phyloP scores from a whole-genome alignment of 2,888 invertebrate genomes.

The Diploptera punctata region DNA sequence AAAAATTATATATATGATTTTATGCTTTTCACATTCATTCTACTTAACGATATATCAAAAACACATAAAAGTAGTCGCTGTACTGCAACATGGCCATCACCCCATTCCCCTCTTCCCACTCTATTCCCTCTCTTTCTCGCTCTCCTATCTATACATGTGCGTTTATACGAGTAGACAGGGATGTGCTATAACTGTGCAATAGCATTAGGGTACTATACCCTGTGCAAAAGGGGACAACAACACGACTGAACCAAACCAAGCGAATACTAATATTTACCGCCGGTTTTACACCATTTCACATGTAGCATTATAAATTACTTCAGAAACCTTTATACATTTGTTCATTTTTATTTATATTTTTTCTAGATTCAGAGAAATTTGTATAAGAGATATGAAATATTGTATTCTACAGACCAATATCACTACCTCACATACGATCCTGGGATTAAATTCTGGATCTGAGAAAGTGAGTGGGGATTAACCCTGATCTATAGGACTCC shows the following conservation, averaged over 20 bases:
- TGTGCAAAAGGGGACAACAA: not conserved
- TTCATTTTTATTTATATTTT: too few relatives aligned
- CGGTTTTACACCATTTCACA: conserved; percentile 35
- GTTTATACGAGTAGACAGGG: conserved; percentile 19
- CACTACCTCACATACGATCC: too few relatives aligned
- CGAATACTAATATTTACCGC: conserved; percentile 36
- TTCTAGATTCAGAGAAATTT: not conserved
- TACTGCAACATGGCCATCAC: conserved; percentile 7
- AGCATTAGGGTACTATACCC: conserved; percentile 16
- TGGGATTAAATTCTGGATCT: too few relatives aligned
- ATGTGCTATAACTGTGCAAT: conserved; percentile 24
- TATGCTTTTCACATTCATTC: conserved; percentile 39
- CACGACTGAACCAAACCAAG: not conserved
- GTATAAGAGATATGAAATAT: not conserved
- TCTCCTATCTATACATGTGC: too few relatives aligned
- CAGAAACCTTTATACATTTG: conserved; percentile 24
- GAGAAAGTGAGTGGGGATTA: too few relatives aligned
- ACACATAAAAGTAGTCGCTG: conserved; percentile 37
- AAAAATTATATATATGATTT: conserved; percentile 37
- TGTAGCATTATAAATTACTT: conserved; percentile 34
- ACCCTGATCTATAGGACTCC: too few relatives aligned
- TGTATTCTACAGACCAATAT: not conserved
- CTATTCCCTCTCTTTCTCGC: not conserved
- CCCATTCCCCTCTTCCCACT: not conserved
- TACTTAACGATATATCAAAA: conserved; percentile 42